Percentiles rank a stretch among this genome's conserved stretches.
Conservation (phyloP, 2,113 vertebrate species). For the Synodontis membranacea region DNA sequence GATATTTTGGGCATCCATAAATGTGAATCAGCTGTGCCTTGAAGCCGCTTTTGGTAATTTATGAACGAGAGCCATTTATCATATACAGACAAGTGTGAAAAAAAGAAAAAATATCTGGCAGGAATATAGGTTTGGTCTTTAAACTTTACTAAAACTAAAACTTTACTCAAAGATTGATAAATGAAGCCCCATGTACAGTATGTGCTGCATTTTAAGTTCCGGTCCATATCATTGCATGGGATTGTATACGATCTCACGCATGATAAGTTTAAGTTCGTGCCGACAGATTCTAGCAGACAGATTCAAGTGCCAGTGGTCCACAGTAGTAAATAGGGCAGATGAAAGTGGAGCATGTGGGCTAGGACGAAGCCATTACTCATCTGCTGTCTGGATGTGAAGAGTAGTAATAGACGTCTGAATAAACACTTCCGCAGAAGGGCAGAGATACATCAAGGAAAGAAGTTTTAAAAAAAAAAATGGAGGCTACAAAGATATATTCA, state of each 20-base stretch:
- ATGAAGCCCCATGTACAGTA: background rate
- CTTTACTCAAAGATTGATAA: background rate
- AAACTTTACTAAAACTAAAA: too few relatives aligned
- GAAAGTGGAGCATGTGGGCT: conserved; percentile 16
- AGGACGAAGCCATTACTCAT: conserved; percentile 5
- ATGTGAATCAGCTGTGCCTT: background rate
- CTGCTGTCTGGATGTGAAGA: too few relatives aligned
- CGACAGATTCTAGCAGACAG: background rate
- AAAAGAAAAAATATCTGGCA: background rate
- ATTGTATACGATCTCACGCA: background rate
- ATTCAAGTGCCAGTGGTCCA: background rate
- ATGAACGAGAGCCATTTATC: background rate
- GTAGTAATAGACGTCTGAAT: background rate
- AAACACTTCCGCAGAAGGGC: too few relatives aligned
- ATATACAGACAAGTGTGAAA: background rate
- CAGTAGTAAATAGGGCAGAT: conserved; percentile 19
- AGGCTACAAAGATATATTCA: background rate
- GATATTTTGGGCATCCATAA: background rate
- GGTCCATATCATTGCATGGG: background rate
- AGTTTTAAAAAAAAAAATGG: background rate
- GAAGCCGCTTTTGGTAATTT: background rate
- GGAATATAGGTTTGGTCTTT: background rate
- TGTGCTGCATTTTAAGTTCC: background rate
- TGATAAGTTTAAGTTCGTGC: background rate
- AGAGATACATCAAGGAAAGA: background rate